Conservation (phyloP, 2,888 invertebrate species). For the Crioceris asparagi region DNA sequence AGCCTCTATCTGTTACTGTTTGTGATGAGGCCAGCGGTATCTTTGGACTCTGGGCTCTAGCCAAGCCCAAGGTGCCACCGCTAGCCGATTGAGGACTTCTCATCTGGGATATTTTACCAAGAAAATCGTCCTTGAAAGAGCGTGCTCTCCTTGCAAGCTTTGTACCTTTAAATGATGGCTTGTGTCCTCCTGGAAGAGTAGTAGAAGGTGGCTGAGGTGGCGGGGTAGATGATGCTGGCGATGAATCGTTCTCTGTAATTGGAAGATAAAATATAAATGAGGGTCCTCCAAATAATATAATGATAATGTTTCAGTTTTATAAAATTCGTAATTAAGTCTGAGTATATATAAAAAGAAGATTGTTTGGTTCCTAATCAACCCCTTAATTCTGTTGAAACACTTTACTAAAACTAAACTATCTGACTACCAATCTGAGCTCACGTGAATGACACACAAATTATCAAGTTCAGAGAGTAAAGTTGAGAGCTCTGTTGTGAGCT, state of each 20-base stretch:
- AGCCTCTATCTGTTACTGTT: slow-evolving; percentile 25
- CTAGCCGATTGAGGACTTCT: slow-evolving; percentile 51
- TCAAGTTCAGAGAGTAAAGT: no score
- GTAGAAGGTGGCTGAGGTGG: slow-evolving; percentile 36
- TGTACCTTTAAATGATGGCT: slow-evolving; percentile 68
- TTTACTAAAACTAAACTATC: no score
- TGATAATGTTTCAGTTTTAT: no score
- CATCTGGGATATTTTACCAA: slow-evolving; percentile 81
- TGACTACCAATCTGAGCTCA: no score
- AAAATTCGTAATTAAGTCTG: no score
- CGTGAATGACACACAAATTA: no score
- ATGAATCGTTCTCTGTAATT: slow-evolving; percentile 31
- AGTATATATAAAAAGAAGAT: no score
- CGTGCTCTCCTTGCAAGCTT: slow-evolving; percentile 79
- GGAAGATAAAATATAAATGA: neutral
- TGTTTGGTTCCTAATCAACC: no score
- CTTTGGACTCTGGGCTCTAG: slow-evolving; percentile 39
- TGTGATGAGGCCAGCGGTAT: slow-evolving; percentile 23
- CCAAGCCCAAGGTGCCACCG: slow-evolving; percentile 14
- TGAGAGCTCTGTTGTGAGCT: no score
- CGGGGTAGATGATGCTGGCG: slow-evolving; percentile 29
- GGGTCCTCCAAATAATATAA: neutral
- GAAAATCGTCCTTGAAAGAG: slow-evolving; percentile 86
- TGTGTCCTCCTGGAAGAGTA: slow-evolving; percentile 47
- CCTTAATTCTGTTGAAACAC: no score